Conservation (phyloP, 2,797 vertebrate genomes). For the Fringilla coelebs region DNA sequence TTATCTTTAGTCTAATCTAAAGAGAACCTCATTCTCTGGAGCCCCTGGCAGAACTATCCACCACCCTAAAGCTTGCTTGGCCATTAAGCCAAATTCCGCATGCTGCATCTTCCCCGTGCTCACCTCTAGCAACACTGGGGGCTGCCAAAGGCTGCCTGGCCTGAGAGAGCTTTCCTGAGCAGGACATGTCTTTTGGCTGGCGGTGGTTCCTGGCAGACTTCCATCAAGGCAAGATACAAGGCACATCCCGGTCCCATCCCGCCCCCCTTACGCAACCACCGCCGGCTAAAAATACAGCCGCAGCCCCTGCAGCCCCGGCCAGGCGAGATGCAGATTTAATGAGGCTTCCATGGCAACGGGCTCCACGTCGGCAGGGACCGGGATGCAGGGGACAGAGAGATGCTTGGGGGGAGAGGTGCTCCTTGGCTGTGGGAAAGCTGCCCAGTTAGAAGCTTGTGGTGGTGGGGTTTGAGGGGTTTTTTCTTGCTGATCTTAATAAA, state of each 20-base stretch:
- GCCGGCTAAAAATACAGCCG: conserved; percentile 91
- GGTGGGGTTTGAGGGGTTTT: not conserved
- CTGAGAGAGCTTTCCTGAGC: not conserved
- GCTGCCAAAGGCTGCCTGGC: not conserved
- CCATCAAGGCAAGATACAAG: not conserved
- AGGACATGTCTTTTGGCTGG: not conserved
- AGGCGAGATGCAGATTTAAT: conserved; percentile 82
- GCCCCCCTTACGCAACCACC: conserved; percentile 78
- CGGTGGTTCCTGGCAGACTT: not conserved
- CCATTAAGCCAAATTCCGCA: not conserved
- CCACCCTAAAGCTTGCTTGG: not conserved
- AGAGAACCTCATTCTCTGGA: not conserved
- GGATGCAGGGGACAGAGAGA: conserved; percentile 3
- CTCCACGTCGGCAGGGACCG: conserved; percentile 51
- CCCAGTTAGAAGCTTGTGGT: not conserved
- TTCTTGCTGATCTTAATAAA: not conserved
- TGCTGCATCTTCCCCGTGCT: not conserved
- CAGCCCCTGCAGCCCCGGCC: conserved; percentile 78
- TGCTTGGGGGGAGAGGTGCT: conserved; percentile 31
- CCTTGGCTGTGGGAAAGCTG: not conserved
- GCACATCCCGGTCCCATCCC: not conserved
- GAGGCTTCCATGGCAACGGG: conserved; percentile 87
- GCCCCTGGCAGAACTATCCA: not conserved
- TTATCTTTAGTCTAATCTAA: not conserved
- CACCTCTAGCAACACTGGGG: not conserved